A percentile compares a stretch with the other conserved stretches of the same genome.
These are phyloP conservation scores for Chymomyza procnemis DNA, from an alignment of 2,888 invertebrate genomes.

Conservation along the genomic window DNA sequence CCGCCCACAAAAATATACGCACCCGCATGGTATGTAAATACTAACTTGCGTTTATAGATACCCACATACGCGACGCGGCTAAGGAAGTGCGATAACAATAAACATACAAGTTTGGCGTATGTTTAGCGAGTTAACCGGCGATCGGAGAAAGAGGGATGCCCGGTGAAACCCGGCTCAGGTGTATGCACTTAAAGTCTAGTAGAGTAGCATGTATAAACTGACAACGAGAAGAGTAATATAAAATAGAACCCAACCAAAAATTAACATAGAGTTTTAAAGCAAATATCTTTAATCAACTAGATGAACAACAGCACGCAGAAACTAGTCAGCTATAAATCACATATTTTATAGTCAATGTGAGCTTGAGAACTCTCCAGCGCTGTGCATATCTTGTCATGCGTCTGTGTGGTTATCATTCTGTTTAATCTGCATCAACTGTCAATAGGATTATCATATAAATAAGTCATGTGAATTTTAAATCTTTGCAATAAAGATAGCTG, in stretches of 20 bases:
- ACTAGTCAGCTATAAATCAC: slow-evolving; percentile 36
- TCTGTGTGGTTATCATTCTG: neutral
- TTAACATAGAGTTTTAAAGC: neutral
- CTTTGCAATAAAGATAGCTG: neutral
- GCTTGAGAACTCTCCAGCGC: slow-evolving; percentile 5
- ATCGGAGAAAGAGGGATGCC: neutral
- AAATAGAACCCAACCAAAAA: neutral
- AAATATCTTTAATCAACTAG: slow-evolving; percentile 49
- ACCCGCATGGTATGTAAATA: neutral
- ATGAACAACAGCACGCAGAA: slow-evolving; percentile 28
- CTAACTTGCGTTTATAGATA: neutral
- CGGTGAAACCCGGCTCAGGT: neutral
- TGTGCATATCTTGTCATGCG: neutral
- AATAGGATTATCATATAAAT: slow-evolving; percentile 52
- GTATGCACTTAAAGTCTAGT: too few species aligned
- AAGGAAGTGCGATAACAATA: slow-evolving; percentile 47
- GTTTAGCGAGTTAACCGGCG: neutral
- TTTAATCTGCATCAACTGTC: slow-evolving; percentile 32
- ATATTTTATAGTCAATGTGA: neutral
- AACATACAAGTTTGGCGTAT: slow-evolving; percentile 30
- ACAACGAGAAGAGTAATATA: too few species aligned
- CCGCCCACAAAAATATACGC: neutral
- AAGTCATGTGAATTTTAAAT: slow-evolving; percentile 11
- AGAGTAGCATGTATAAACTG: too few species aligned
- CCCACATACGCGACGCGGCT: slow-evolving; percentile 26